Evolutionary conservation across 2,113 vertebrate genomes (phyloP), one percentile per base, ranked within the genome.

Genomic region (Chlorocebus sabaeus): DNA sequence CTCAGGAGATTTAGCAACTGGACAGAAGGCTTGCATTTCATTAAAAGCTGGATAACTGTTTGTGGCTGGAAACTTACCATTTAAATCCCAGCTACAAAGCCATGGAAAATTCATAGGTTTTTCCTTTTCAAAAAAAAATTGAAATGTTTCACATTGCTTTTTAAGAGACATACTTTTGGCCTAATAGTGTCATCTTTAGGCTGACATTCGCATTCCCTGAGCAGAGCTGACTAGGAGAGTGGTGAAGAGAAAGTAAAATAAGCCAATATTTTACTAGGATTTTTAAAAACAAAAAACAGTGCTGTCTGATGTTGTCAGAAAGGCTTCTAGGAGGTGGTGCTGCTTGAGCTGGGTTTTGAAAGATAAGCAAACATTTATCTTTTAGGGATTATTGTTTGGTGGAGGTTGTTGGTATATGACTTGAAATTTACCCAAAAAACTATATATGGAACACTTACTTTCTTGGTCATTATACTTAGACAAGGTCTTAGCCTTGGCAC

Each of bases 91-190:
- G 73, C 72, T 30, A 50, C 17, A 57, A 92, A 95, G 89, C 86
- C 90, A 35, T 2, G 6, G 38, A 55, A 95, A 94, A 93, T 40
- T 52, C 81, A 78, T 10, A 48, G 25, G 20, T 9, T 38, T 96
- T 88, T 55, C 61, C 25, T 64, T 30, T 64, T 50, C 48, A 13
- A 13, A 50, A 13, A 50, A 13, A 50, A 50, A 13, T 50, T 50
- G 72, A 94, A 89, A 76, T 52, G 17, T 43, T 97, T 81, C 50
- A 10, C 14, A 27, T 1, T 52, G 70, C 17, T 88, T 94, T 96
- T 93, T 83, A 93, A 95, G 25, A 78, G 87, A 59, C 32, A 40
- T 20, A 70, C 35, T 94, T 93, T 83, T 96, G 78, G 59, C 95
- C 93, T 95, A 48, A 97, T 75, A 89, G 68, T 89, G 85, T 89